Evolutionary conservation across 1,140 invertebrate species (phyloP).

Genomic region (Zeugodacus cucurbitae): DNA sequence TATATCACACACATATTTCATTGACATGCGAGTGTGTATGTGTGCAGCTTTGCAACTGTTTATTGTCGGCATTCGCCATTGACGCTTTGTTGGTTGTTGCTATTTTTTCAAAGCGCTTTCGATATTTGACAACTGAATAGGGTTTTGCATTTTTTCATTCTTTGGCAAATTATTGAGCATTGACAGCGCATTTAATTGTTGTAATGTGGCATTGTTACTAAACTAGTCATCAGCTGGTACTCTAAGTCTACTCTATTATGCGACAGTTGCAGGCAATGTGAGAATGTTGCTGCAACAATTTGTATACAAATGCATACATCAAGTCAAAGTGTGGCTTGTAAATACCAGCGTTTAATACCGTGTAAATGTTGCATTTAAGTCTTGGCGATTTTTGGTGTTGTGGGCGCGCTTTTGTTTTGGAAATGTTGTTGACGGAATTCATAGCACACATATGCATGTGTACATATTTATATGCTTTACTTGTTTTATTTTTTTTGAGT

Average conservation of each 20-base stretch:
- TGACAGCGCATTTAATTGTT: conserved; percentile 35
- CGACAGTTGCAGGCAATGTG: not conserved
- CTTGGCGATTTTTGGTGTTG: not conserved
- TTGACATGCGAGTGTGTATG: not conserved
- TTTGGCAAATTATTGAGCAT: conserved; percentile 34
- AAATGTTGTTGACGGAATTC: not conserved
- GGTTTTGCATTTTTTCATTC: not conserved
- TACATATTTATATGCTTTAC: no score
- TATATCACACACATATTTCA: not conserved
- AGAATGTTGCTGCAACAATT: conserved; percentile 16
- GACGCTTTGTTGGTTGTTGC: not conserved
- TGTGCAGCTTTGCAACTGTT: not conserved
- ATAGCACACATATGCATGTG: no score
- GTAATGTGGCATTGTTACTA: not conserved
- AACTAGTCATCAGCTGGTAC: not conserved
- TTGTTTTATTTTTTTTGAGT: no score
- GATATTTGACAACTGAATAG: conserved; percentile 37
- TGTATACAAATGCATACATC: not conserved
- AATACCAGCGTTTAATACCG: not conserved
- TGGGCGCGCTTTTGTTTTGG: not conserved
- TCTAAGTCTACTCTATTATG: not conserved
- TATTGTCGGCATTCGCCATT: not conserved
- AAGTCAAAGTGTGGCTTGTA: not conserved
- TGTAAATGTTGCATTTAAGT: not conserved
- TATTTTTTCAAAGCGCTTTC: not conserved